Evolutionary conservation across 2,888 invertebrate genomes (phyloP).

Genomic region (Psylliodes chrysocephalus): DNA sequence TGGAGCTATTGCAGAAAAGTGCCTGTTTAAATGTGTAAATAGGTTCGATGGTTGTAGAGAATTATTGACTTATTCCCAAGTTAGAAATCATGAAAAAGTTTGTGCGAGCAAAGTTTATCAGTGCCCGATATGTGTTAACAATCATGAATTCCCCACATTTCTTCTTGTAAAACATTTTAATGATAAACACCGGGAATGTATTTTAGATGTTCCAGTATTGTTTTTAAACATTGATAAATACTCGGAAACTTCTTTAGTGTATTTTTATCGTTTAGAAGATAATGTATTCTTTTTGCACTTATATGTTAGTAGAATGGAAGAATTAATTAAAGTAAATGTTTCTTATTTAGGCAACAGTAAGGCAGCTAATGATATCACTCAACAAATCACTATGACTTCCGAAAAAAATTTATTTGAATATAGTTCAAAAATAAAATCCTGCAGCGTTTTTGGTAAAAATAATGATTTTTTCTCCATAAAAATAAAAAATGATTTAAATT

Average conservation of each 20-base stretch:
- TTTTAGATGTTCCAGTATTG: conserved; percentile 15
- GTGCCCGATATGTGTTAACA: conserved; percentile 29
- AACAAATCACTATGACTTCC: conserved; percentile 19
- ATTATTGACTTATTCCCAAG: conserved; percentile 29
- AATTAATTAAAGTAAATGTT: conserved; percentile 8
- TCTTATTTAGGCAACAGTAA: conserved; percentile 8
- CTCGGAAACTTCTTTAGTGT: background rate
- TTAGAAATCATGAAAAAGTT: conserved; percentile 34
- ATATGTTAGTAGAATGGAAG: background rate
- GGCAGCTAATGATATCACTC: conserved; percentile 10
- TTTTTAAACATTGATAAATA: background rate
- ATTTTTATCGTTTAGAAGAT: conserved; percentile 22
- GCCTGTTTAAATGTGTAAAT: conserved; percentile 39
- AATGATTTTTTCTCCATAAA: conserved; percentile 11
- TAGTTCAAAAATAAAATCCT: conserved; percentile 4
- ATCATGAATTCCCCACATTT: conserved; percentile 8
- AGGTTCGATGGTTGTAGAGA: conserved; percentile 37
- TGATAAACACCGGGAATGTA: conserved; percentile 2
- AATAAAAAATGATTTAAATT: conserved; percentile 1
- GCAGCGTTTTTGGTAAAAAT: conserved; percentile 5
- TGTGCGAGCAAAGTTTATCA: conserved; percentile 19
- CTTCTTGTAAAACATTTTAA: conserved; percentile 23
- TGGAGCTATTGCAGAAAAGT: conserved; percentile 27
- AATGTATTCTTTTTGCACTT: conserved; percentile 19
- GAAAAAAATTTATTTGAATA: conserved; percentile 5